phyloP scores from a whole-genome alignment of 2,797 vertebrate species.

The Phataginus tetradactyla region DNA sequence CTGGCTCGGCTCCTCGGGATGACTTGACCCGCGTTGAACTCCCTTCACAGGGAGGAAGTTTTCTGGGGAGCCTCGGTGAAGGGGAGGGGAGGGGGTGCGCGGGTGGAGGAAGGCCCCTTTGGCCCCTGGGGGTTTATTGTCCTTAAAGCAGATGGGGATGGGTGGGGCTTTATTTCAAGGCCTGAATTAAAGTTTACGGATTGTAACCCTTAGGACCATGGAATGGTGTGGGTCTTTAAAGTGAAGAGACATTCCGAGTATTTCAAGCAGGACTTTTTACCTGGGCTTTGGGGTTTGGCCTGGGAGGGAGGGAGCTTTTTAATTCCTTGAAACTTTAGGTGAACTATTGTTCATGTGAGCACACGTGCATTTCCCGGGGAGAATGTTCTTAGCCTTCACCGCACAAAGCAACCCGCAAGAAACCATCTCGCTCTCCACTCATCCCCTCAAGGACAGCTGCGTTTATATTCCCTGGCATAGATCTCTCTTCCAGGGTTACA shows the following conservation, averaged over 20 bases:
- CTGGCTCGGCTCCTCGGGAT: not conserved
- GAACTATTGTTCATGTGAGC: not conserved
- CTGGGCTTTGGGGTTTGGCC: not conserved
- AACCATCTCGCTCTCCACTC: not conserved
- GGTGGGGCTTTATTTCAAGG: not conserved
- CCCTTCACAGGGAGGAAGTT: not conserved
- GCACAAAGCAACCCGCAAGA: not conserved
- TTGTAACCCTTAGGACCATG: not conserved
- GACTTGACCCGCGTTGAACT: not conserved
- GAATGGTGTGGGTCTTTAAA: not conserved
- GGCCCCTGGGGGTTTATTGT: not conserved
- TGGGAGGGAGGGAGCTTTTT: not conserved
- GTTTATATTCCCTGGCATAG: not conserved
- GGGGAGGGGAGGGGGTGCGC: too few relatives aligned
- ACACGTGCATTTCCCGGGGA: not conserved
- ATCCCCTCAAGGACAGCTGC: not conserved
- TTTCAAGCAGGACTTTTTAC: not conserved
- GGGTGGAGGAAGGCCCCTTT: accelerated
- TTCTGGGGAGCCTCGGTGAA: not conserved
- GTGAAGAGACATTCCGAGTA: not conserved
- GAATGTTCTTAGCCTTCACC: not conserved
- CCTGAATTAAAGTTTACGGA: not conserved
- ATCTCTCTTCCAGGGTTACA: not conserved
- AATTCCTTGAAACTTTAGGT: not conserved
- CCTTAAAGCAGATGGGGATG: not conserved